phyloP scores from a whole-genome alignment of 2,797 vertebrate genomes.

The Gobionotothen gibberifrons region DNA sequence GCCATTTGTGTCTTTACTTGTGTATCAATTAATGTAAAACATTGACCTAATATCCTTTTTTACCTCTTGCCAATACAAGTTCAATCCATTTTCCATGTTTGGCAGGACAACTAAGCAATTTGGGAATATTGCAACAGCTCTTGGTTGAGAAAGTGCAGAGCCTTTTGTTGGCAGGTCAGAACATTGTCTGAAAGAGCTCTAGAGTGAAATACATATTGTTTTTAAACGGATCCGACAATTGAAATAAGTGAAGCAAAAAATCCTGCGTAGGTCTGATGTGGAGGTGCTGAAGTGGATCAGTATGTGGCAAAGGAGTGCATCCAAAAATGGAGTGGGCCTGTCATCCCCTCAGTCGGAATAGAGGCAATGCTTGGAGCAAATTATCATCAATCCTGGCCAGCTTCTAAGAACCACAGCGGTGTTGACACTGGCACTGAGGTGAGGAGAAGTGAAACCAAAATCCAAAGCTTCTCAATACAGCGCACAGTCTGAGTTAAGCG shows the following conservation, averaged over 20 bases:
- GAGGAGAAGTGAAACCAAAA: conserved; percentile 71
- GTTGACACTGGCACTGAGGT: conserved; percentile 78
- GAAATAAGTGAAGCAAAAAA: conserved; percentile 42
- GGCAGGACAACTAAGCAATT: neutral
- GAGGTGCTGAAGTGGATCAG: conserved; percentile 55
- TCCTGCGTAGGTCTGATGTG: conserved; percentile 25
- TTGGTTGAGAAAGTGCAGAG: conserved; percentile 30
- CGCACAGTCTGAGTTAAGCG: conserved; percentile 46
- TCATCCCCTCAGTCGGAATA: conserved; percentile 65
- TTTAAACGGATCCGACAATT: conserved; percentile 29
- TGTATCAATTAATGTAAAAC: conserved; percentile 13
- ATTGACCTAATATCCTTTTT: conserved; percentile 17
- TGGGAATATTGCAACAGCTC: conserved; percentile 18
- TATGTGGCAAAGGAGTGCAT: conserved; percentile 50
- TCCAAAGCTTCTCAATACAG: conserved; percentile 60
- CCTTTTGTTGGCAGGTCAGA: conserved; percentile 26
- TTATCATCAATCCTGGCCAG: conserved; percentile 66
- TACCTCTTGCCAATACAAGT: conserved; percentile 1
- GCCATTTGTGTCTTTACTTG: conserved; percentile 32
- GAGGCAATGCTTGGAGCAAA: conserved; percentile 58
- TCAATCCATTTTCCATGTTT: conserved; percentile 30
- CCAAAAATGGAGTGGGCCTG: conserved; percentile 64
- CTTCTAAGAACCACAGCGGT: conserved; percentile 67
- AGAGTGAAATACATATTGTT: conserved; percentile 29
- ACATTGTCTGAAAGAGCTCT: conserved; percentile 14